These are phyloP conservation scores for Struthio camelus DNA, from an alignment of 2,113 vertebrate species.

Conservation along the genomic window DNA sequence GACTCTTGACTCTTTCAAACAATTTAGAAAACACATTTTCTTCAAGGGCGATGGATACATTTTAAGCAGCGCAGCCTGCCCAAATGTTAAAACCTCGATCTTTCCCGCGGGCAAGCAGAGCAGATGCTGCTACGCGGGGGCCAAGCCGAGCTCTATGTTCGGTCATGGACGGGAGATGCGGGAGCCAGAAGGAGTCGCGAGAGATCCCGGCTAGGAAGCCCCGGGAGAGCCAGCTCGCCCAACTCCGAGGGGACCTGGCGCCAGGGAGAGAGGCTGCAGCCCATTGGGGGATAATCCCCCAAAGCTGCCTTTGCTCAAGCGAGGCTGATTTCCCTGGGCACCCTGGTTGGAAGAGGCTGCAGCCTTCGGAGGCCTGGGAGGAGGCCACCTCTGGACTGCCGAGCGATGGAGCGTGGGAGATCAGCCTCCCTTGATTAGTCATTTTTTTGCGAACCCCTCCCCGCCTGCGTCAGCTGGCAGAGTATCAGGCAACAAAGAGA, in stretches of 20 bases:
- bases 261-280: not conserved
- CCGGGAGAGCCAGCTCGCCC: rapidly evolving
- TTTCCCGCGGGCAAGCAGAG: rapidly evolving
- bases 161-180: rapidly evolving
- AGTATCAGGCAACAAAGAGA: not conserved
- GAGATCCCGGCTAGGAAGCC: rapidly evolving
- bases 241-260: rapidly evolving
- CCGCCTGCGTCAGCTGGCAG: not conserved
- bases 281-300: too few relatives aligned
- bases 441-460: not conserved
- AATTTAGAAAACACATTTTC: constrained; percentile 20
- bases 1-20: constrained; percentile 63
- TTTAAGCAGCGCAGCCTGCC: constrained; percentile 7
- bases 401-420: not conserved
- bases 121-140: not conserved
- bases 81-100: not conserved
- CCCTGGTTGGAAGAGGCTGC: not conserved
- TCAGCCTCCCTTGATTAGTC: not conserved
- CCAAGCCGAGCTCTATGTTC: too few relatives aligned
- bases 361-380: rapidly evolving
- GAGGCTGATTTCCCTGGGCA: not conserved
- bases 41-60: not conserved
- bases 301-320: too few relatives aligned
- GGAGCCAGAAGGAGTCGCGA: rapidly evolving
- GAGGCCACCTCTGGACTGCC: not conserved